Percentiles rank a stretch among this genome's conserved stretches.
Evolutionary conservation across 2,888 invertebrate genomes (phyloP).

Genomic region (Halictus quadricinctus): DNA sequence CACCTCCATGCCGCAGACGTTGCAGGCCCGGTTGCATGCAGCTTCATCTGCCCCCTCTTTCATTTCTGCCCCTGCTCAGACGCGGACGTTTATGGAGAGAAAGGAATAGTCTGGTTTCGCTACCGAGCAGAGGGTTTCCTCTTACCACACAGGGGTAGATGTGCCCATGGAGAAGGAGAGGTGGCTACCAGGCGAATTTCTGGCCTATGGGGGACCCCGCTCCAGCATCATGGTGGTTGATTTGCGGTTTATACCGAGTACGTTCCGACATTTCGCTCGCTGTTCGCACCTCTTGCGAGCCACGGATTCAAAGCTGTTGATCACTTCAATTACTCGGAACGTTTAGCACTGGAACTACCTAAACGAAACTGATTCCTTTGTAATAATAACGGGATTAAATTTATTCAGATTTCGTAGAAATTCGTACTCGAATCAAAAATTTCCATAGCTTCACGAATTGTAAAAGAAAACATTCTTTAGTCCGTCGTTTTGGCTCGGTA

Average conservation of each 20-base stretch:
- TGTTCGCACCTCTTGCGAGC: not conserved
- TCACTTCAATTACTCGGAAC: not conserved
- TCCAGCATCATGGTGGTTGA: conserved; percentile 72
- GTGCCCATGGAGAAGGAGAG: conserved; percentile 13
- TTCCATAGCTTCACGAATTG: too few relatives aligned
- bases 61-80: not conserved
- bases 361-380: not conserved
- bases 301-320: not conserved
- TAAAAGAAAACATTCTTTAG: too few relatives aligned
- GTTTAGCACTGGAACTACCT: not conserved
- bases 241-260: conserved; percentile 67
- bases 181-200: conserved; percentile 41
- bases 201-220: conserved; percentile 67
- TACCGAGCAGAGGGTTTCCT: conserved; percentile 54
- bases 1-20: conserved; percentile 22
- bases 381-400: too few relatives aligned
- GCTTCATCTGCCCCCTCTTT: conserved; percentile 18
- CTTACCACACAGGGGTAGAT: conserved; percentile 44
- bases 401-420: too few relatives aligned
- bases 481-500: too few relatives aligned
- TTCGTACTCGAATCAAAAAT: too few relatives aligned
- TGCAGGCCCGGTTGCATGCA: conserved; percentile 61
- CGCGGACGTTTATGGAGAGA: conserved; percentile 35
- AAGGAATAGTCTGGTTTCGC: conserved; percentile 64
- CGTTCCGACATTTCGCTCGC: conserved; percentile 23